Conservation (phyloP, 2,888 invertebrate genomes). For the Dichetophora obliterata region DNA sequence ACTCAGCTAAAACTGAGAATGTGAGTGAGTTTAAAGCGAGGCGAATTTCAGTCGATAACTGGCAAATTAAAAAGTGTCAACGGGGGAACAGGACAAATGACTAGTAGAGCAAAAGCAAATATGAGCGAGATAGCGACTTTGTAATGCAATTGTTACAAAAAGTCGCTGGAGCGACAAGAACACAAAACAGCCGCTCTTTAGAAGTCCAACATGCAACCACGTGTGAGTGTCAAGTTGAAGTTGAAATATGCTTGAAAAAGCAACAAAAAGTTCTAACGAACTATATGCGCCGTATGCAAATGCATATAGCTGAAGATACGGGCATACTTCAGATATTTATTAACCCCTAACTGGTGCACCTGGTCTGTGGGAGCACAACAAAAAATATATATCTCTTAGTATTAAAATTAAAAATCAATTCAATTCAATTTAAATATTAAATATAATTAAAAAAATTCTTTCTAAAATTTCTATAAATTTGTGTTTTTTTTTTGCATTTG, state of each 20-base stretch:
- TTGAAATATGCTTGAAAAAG: not conserved
- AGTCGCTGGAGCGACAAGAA: not conserved
- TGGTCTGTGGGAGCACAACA: no score
- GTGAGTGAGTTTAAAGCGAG: not conserved
- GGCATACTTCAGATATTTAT: no score
- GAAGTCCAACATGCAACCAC: not conserved
- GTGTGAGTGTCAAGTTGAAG: conserved; percentile 1
- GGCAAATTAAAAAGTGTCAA: conserved; percentile 10
- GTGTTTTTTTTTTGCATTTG: no score
- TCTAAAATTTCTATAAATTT: no score
- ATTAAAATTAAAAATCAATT: no score
- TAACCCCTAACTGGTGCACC: no score
- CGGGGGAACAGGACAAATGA: not conserved
- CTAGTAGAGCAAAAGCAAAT: no score
- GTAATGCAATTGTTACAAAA: no score
- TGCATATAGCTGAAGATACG: not conserved
- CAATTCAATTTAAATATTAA: no score
- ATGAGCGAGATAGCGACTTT: no score
- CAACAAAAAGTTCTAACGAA: not conserved
- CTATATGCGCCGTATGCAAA: not conserved
- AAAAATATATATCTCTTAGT: no score
- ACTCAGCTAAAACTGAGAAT: not conserved
- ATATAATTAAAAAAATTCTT: no score
- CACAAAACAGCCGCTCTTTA: not conserved
- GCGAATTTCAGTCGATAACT: not conserved